phyloP scores from a whole-genome alignment of 2,888 invertebrate species.

The Archaeoteleia sp. region DNA sequence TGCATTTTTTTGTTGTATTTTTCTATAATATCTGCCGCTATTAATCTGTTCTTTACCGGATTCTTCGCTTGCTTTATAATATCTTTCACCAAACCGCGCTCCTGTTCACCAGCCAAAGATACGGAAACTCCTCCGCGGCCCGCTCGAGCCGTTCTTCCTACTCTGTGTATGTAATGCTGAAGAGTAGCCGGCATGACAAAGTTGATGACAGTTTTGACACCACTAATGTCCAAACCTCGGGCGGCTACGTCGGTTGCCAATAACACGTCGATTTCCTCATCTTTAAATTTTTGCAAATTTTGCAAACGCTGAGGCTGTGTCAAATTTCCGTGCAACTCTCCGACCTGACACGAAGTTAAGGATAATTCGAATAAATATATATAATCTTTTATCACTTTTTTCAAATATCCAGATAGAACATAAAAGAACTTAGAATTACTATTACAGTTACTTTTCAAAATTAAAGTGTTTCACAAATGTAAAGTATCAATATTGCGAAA shows the following conservation, averaged over 20 bases:
- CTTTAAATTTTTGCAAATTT: constrained; percentile 90
- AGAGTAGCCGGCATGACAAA: constrained; percentile 95
- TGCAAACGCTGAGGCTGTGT: constrained; percentile 97
- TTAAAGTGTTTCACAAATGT: too few relatives aligned
- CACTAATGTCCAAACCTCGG: constrained; percentile 96
- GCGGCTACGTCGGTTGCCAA: constrained; percentile 96
- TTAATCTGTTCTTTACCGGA: constrained; percentile 90
- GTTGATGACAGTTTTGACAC: constrained; percentile 97
- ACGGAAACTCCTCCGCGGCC: constrained; percentile 95
- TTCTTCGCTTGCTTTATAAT: constrained; percentile 90
- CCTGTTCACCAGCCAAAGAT: constrained; percentile 94
- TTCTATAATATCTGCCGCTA: constrained; percentile 91
- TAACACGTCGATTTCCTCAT: constrained; percentile 89
- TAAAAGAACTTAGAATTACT: too few relatives aligned
- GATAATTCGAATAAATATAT: too few relatives aligned
- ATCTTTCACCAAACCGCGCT: constrained; percentile 92
- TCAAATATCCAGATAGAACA: too few relatives aligned
- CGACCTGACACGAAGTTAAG: constrained; percentile 75
- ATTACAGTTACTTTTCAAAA: too few relatives aligned
- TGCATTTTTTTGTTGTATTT: constrained; percentile 88
- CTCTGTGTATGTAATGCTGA: constrained; percentile 93
- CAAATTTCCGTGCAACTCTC: constrained; percentile 96
- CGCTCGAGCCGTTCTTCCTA: constrained; percentile 97
- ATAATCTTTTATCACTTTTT: constrained; percentile 3
- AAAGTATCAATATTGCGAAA: too few relatives aligned